A percentile compares a stretch with the other conserved stretches of the same genome.
Evolutionary conservation across 2,888 invertebrate species (phyloP).

Genomic region (Drosophila phalerata): DNA sequence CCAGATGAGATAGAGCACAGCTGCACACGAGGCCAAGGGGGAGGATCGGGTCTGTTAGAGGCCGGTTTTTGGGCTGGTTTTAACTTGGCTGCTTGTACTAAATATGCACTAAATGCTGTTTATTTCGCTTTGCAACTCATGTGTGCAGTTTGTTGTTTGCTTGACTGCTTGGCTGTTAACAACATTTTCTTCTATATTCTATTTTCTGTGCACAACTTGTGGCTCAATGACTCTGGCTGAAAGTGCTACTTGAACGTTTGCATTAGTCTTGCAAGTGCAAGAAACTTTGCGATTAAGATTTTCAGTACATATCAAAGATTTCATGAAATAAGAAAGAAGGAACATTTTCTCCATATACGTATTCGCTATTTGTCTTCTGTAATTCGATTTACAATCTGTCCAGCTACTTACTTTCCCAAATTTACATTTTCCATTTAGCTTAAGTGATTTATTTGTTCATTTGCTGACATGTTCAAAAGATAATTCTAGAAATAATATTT

Average conservation of each 20-base stretch:
- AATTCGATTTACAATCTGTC: not conserved
- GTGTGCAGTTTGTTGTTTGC: conserved; percentile 35
- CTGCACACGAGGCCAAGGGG: not conserved
- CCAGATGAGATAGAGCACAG: conserved; percentile 49
- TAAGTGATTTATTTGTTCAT: not conserved
- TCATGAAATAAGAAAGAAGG: not conserved
- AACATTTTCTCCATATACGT: too few species aligned
- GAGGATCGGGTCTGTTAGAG: conserved; percentile 31
- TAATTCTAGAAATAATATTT: not conserved
- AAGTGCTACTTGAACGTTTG: conserved; percentile 29
- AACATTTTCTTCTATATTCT: conserved; percentile 7
- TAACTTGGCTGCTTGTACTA: conserved; percentile 58
- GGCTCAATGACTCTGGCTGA: conserved; percentile 32
- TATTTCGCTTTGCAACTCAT: conserved; percentile 52
- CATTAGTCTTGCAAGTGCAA: conserved; percentile 1
- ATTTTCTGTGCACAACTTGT: conserved; percentile 20
- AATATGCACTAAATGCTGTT: conserved; percentile 78
- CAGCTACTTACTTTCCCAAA: not conserved
- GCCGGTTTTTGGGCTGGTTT: conserved; percentile 62
- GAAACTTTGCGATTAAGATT: not conserved
- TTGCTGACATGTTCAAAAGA: not conserved
- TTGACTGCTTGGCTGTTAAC: conserved; percentile 26
- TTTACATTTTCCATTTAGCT: not conserved
- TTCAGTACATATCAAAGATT: not conserved
- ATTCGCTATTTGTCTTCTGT: too few species aligned